Evolutionary conservation across 2,888 invertebrate species (phyloP).

Genomic region (Apotomis capreana): DNA sequence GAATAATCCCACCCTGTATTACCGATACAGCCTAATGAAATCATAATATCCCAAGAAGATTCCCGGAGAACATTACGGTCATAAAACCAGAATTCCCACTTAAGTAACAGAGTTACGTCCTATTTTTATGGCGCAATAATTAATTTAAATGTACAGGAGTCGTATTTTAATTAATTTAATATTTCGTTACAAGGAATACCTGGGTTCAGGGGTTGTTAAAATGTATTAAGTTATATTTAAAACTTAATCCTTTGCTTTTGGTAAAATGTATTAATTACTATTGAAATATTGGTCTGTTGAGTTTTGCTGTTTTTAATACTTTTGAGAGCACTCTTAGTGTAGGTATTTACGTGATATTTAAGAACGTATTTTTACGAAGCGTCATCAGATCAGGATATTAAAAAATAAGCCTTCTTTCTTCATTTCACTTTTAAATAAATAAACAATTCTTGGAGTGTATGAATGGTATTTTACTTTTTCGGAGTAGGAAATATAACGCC

Average conservation of each 20-base stretch:
- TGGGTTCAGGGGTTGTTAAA: constrained; percentile 1
- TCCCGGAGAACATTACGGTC: constrained; percentile 43
- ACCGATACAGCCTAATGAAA: constrained; percentile 43
- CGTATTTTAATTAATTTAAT: constrained; percentile 35
- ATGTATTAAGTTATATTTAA: constrained; percentile 21
- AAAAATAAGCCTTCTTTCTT: not conserved
- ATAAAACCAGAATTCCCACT: constrained; percentile 43
- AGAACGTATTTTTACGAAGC: too few relatives aligned
- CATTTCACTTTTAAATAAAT: too few relatives aligned
- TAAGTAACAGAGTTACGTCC: constrained; percentile 21
- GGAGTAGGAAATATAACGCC: too few relatives aligned
- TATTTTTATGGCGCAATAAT: constrained; percentile 34
- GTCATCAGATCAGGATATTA: not conserved
- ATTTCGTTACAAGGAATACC: constrained; percentile 22
- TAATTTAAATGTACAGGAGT: constrained; percentile 32
- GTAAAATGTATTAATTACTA: not conserved
- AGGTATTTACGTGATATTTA: not conserved
- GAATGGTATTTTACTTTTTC: too few relatives aligned
- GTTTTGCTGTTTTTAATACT: not conserved
- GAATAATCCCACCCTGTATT: constrained; percentile 2
- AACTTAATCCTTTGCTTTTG: not conserved
- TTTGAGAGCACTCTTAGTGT: not conserved
- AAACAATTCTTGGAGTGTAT: too few relatives aligned
- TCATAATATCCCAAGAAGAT: constrained; percentile 43
- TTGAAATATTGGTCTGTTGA: not conserved